A percentile compares a stretch with the other conserved stretches of the same genome.
These are phyloP conservation scores for Scaptodrosophila latifasciaeformis DNA, from an alignment of 2,888 invertebrate genomes.

Conservation along the genomic window DNA sequence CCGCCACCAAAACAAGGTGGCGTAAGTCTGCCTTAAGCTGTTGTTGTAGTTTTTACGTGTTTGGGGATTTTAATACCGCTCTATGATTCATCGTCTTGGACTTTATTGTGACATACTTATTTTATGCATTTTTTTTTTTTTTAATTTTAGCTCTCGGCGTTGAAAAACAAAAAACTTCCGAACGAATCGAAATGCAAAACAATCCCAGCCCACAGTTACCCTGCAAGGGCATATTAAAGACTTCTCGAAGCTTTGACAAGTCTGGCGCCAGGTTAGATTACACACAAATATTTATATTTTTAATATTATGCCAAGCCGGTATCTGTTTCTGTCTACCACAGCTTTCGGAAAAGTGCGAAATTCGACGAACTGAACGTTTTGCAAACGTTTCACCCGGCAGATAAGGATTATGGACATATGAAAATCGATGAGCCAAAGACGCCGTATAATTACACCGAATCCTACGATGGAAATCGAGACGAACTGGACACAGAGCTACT, in stretches of 20 bases:
- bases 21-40: constrained; percentile 52
- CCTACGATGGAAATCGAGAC: constrained; percentile 77
- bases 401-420: constrained; percentile 99
- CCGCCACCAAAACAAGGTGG: constrained; percentile 39
- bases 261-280: constrained; percentile 74
- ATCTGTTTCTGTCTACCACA: constrained; percentile 24
- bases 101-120: constrained; percentile 27
- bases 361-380: constrained; percentile 99
- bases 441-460: constrained; percentile 83
- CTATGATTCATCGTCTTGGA: too few species aligned
- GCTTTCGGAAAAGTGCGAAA: constrained; percentile 81
- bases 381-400: constrained; percentile 96
- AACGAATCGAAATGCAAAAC: constrained; percentile 66
- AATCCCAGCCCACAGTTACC: constrained; percentile 74
- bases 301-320: not conserved
- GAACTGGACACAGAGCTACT: constrained; percentile 83
- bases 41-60: too few species aligned
- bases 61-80: too few species aligned
- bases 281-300: too few species aligned
- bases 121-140: constrained; percentile 7
- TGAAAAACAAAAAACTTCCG: not conserved
- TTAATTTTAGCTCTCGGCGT: not conserved
- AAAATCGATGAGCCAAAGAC: constrained; percentile 99
- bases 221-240: constrained; percentile 90
- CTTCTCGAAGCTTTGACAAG: constrained; percentile 92